Base-by-base conservation (phyloP, 2,888 invertebrate species). In the Anodontia alba region DNA sequence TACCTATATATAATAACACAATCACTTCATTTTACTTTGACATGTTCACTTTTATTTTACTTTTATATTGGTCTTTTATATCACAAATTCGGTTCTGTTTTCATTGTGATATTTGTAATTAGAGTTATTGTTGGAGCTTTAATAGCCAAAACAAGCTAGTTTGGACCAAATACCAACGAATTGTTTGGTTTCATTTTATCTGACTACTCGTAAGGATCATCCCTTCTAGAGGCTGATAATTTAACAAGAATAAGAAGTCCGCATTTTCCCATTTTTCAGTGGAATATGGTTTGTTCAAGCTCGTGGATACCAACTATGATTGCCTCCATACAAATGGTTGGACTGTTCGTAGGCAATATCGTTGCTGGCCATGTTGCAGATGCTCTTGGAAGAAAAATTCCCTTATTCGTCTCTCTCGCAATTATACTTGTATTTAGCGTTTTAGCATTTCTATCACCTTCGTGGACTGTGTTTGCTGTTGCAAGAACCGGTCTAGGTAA, bases 271-370 rank as follows among this genome's bases (percentile, higher is more conserved):
- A 15, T 5, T 33, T 78, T 78, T 8, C 78, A 89, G 89, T 89
- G 86, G 87, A 38, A 80, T 12, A 68, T 89, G 46, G 78, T 85
- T 17, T 89, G 89, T 66, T 72, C 73, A 12, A 42, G 73, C 17
- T 79, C 81, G 0, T 88, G 87, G 84, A 75, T 88, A 20, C 78
- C 87, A 2, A 74, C 87, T 5, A 83, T 80, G 0, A 87, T 88
- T 8, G 87, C 88, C 15, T 88, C 88, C 0, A 80, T 89, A 26
- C 88, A 89, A 62, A 89, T 89, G 89, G 79, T 71, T 0, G 89
- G 87, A 23, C 73, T 88, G 7, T 77, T 89, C 17, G 17, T 87
- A 12, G 88, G 89, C 15, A 88, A 88, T 29, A 68, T 88, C 0
- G 62, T 85, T 12, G 62, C 83, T n/a, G 89, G 89, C 0, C 88